phyloP scores from a whole-genome alignment of 2,797 vertebrate species.

The Molossus alvarezi region DNA sequence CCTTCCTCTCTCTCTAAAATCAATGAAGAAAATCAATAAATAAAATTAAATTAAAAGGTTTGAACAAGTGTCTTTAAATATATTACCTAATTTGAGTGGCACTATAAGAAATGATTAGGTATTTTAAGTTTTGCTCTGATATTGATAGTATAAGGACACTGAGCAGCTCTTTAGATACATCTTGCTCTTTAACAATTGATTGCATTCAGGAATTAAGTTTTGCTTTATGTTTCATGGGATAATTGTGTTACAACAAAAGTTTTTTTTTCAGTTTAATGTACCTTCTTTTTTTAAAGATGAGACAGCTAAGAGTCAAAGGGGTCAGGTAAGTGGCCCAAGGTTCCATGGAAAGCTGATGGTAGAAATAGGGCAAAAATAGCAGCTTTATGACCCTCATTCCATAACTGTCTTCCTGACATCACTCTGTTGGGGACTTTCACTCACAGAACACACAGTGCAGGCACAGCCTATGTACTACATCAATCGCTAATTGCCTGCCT shows the following conservation, averaged over 20 bases:
- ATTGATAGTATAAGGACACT: not conserved
- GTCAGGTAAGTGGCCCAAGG: not conserved
- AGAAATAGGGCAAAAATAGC: not conserved
- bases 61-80: not conserved
- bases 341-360: not conserved
- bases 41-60: not conserved
- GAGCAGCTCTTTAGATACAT: not conserved
- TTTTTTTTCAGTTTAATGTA: not conserved
- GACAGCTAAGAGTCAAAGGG: not conserved
- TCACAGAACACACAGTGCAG: not conserved
- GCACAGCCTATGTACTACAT: not conserved
- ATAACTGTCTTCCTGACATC: not conserved
- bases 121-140: not conserved
- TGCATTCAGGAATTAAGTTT: slow-evolving; percentile 7
- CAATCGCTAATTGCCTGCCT: not conserved
- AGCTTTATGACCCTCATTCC: not conserved
- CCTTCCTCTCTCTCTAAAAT: too few relatives aligned
- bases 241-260: slow-evolving; percentile 15
- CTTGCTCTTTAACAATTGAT: not conserved
- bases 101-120: not conserved
- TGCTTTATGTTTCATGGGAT: not conserved
- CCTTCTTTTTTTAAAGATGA: not conserved
- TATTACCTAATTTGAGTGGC: not conserved
- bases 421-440: not conserved
- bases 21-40: too few relatives aligned